Base-by-base conservation (phyloP, 2,888 invertebrate genomes). In the Atrina japonica region DNA sequence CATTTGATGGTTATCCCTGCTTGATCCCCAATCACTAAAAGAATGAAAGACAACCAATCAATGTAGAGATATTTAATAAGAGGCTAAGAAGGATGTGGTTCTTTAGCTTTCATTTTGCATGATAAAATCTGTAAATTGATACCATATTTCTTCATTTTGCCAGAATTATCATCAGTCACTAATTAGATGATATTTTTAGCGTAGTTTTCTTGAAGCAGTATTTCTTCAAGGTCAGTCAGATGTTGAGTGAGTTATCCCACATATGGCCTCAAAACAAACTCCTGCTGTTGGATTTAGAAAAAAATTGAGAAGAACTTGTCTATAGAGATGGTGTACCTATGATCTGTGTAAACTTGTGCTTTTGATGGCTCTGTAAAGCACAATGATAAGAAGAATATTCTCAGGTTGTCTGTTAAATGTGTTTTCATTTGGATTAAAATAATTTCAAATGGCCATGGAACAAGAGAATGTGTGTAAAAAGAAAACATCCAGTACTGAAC, bases 401-500 rank as follows among this genome's bases (percentile, higher is more conserved):
- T 40, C 21, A 40, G 40, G 35, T 23, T 40, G 40, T 40, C 40
- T 56, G 40, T 40, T 35, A 21, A 18, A 9, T 14, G 14, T 56
- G 30, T 35, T 40, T 23, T 40, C 56, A 21, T 35, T 56, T 16
- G 43, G 45, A 43, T 55, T 21, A 29, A 23, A 43, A 16, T 21
- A 29, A 9, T 43, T 27, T 55, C 23, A 47, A 9, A 49, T 58
- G 25, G 49, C 18, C 29, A 66, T 66, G 66, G 66, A 56, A 30
- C 30, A 50, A 6, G 58, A 66, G 23, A 47, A 58, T 50, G 47
- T 64, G 58, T 52, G 40, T 23, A 41, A 45, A 72, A 45, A 66
- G 25, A 79, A 76, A 67, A 78, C 73, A 66, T 76, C 78, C 5
- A 80, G 78, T 66, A 77, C 82, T 14, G 85, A 83, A 61, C 81